These are phyloP conservation scores for Ptychobarbus kaznakovi DNA, from an alignment of 2,797 vertebrate species.

Conservation along the genomic window DNA sequence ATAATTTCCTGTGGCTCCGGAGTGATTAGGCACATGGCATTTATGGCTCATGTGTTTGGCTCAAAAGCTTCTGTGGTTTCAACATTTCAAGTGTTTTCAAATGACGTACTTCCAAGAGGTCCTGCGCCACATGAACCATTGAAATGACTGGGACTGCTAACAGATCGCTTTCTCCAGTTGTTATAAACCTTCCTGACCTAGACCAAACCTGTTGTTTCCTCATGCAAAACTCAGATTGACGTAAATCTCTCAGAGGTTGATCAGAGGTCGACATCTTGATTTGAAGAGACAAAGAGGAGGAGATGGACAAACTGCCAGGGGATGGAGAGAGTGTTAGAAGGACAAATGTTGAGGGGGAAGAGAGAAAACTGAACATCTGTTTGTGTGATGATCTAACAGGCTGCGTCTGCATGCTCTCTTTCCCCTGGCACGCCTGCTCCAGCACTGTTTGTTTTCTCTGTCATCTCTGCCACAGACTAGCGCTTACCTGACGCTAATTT, in stretches of 20 bases:
- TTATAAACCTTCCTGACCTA: neutral
- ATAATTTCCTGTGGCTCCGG: neutral
- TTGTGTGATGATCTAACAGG: conserved; percentile 60
- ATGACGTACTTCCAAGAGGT: neutral
- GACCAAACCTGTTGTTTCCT: conserved; percentile 1
- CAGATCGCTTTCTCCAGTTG: neutral
- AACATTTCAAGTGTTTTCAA: neutral
- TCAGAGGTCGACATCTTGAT: neutral
- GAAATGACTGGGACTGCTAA: neutral
- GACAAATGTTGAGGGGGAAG: conserved; percentile 41
- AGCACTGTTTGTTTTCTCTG: conserved; percentile 58
- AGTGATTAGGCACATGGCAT: conserved; percentile 24
- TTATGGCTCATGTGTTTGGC: conserved; percentile 8
- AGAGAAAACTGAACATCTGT: conserved; percentile 60
- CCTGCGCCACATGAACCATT: neutral
- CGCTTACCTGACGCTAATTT: conserved; percentile 63
- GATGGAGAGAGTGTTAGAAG: conserved; percentile 22
- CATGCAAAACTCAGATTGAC: neutral
- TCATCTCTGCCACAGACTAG: conserved; percentile 55
- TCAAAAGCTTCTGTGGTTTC: neutral
- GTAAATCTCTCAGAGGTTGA: neutral
- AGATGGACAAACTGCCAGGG: conserved; percentile 39
- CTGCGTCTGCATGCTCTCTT: conserved; percentile 57
- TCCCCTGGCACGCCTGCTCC: conserved; percentile 56
- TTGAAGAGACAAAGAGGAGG: neutral